Evolutionary conservation across 1,140 invertebrate species (phyloP), one percentile per base, ranked within the genome.

Genomic region (Drosophila pruinosa): DNA sequence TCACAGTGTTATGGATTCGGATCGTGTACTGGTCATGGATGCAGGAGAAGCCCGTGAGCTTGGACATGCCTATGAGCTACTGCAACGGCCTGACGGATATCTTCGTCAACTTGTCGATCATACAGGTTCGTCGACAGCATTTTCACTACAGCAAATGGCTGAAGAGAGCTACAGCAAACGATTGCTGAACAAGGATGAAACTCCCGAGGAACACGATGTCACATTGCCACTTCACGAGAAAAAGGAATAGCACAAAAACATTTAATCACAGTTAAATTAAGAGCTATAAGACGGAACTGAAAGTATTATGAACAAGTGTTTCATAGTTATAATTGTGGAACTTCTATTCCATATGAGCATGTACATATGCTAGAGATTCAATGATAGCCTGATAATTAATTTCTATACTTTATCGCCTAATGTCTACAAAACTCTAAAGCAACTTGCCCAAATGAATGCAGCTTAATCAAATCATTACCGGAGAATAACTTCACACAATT

Each of bases 1-100:
- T 6, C 94, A 96, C 75, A 97, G 96, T 0, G 95, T 97, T 36
- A 95, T 97, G 93, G 95, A 97, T 82, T 95, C 93, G 69, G 95
- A 95, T 79, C 92, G 93, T 59, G 93, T 97, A 64, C 92, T 97
- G 79, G 95, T 96, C 0, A 94, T 97, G 93, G 94, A 95, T 72
- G 90, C 85, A 0, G 93, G 96, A 91, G 92, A 95, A 52, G 90
- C 91, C 0, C 91, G 91, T 10, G 96, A 97, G 91, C 95, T 95
- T 86, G 95, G 95, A 53, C 92, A 94, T 62, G 95, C 96, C 0
- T 92, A 94, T 78, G 90, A 92, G 24, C 91, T 97, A 8, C 90
- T 97, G 7, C 92, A 92, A 10, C 93, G 94, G 22, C 76, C 91
- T 0, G 81, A 92, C 1, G 93, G 93, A 8, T 86, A 91, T 34